Percentiles rank a stretch among this genome's conserved stretches.
These are phyloP conservation scores for Drosophila mayaguana DNA, from an alignment of 2,888 invertebrate species.

Conservation along the genomic window DNA sequence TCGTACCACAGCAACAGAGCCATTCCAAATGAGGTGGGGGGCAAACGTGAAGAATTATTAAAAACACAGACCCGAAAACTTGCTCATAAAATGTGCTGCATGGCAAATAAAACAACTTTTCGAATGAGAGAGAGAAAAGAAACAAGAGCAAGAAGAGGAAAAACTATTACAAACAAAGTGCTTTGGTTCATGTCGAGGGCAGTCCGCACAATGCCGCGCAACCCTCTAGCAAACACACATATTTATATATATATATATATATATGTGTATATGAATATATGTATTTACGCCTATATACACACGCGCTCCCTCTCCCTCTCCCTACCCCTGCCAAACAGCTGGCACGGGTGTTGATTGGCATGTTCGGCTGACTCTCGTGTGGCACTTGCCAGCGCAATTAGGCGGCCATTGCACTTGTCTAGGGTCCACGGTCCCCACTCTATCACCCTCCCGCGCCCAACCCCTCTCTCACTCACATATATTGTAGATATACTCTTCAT, in stretches of 20 bases:
- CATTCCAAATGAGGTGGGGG: slow-evolving; percentile 39
- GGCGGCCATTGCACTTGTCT: slow-evolving; percentile 75
- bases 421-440: slow-evolving; percentile 27
- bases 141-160: background rate
- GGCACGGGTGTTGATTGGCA: slow-evolving; percentile 73
- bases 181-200: slow-evolving; percentile 37
- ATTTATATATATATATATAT: background rate
- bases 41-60: slow-evolving; percentile 15
- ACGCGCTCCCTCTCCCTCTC: background rate
- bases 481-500: slow-evolving; percentile 15
- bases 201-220: slow-evolving; percentile 12
- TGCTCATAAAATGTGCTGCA: slow-evolving; percentile 65
- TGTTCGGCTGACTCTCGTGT: slow-evolving; percentile 67
- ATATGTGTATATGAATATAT: background rate
- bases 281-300: background rate
- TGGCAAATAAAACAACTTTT: slow-evolving; percentile 74
- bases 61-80: slow-evolving; percentile 27
- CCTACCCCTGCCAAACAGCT: slow-evolving; percentile 20
- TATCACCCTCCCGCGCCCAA: background rate
- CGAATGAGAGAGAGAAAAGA: slow-evolving; percentile 3
- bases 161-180: slow-evolving; percentile 63
- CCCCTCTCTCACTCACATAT: background rate
- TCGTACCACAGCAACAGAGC: slow-evolving; percentile 27
- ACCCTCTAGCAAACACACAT: slow-evolving; percentile 12
- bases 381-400: slow-evolving; percentile 75